These are phyloP conservation scores for Xerus inauris DNA, from an alignment of 2,113 vertebrate genomes.

Conservation along the genomic window DNA sequence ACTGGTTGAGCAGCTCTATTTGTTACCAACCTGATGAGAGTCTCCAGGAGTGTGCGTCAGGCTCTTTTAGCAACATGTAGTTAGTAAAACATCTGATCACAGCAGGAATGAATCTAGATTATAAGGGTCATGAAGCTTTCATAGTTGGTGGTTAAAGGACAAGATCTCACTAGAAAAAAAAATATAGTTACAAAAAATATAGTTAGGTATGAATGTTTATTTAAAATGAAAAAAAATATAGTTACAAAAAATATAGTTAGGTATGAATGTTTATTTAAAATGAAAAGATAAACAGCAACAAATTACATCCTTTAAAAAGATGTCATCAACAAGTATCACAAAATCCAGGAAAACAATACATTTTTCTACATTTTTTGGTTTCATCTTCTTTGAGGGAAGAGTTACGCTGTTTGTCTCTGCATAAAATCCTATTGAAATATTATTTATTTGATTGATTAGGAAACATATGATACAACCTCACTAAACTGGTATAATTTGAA, in stretches of 20 bases:
- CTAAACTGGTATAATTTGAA: not conserved
- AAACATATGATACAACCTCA: not conserved
- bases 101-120: not conserved
- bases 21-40: not conserved
- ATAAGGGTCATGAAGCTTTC: not conserved
- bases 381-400: not conserved
- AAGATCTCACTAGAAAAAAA: not conserved
- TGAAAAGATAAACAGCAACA: not conserved
- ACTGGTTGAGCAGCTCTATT: not conserved
- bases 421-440: not conserved
- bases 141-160: not conserved
- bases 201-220: not conserved
- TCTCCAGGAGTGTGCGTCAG: not conserved
- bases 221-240: not conserved
- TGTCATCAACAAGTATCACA: slow-evolving; percentile 1
- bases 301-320: not conserved
- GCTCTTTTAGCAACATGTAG: not conserved
- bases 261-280: not conserved
- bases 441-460: not conserved
- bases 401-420: not conserved
- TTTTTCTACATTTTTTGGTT: not conserved
- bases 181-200: not conserved
- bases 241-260: not conserved
- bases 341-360: not conserved
- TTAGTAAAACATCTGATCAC: not conserved